phyloP scores from a whole-genome alignment of 1,140 invertebrate species.

The Dendroctonus ponderosae region DNA sequence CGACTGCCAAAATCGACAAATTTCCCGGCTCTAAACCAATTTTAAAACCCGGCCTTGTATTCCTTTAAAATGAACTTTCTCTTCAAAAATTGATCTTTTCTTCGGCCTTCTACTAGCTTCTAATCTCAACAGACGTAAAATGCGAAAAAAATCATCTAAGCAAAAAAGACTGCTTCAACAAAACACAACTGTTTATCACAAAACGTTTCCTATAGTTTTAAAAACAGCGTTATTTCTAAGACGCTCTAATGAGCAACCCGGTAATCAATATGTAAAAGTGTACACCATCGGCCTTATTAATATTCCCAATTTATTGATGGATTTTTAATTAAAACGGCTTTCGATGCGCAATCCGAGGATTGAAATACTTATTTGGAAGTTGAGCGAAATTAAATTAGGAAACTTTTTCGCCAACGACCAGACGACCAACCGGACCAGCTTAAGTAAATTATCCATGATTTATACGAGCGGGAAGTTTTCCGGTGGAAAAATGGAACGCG shows the following conservation, averaged over 20 bases:
- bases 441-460: slow-evolving; percentile 11
- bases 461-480: neutral
- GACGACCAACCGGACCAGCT: slow-evolving; percentile 4
- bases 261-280: slow-evolving; percentile 16
- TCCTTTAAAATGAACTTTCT: neutral
- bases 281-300: slow-evolving; percentile 1
- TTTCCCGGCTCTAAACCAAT: neutral
- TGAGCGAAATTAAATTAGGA: slow-evolving; percentile 24
- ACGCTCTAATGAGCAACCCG: neutral
- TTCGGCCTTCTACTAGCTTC: too few relatives aligned
- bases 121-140: too few relatives aligned
- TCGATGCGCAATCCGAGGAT: slow-evolving; percentile 6
- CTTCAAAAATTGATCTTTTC: too few relatives aligned
- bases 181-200: too few relatives aligned
- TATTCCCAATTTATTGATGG: slow-evolving; percentile 21
- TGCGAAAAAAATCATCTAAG: too few relatives aligned
- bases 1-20: neutral
- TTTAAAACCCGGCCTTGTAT: neutral
- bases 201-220: too few relatives aligned
- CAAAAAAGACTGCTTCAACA: too few relatives aligned
- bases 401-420: slow-evolving; percentile 16
- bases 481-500: too few relatives aligned
- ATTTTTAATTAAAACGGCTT: slow-evolving; percentile 16
- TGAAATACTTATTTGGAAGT: slow-evolving; percentile 19
- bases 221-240: too few relatives aligned